phyloP scores from a whole-genome alignment of 2,888 invertebrate species.

The Amphiduros pacificus region DNA sequence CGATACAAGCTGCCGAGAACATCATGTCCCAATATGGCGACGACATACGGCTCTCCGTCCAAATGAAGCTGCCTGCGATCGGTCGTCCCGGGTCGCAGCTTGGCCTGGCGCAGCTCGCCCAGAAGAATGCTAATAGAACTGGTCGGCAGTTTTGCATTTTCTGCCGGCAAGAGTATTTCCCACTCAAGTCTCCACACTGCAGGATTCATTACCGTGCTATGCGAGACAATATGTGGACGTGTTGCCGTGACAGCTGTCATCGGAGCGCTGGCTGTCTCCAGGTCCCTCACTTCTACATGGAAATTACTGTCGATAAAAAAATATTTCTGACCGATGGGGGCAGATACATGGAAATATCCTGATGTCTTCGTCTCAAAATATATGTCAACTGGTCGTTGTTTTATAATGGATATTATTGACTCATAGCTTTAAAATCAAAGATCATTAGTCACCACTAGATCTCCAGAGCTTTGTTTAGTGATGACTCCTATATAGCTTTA shows the following conservation, averaged over 20 bases:
- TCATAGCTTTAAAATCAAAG: no score
- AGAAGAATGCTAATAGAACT: background rate
- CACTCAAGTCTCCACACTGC: constrained; percentile 21
- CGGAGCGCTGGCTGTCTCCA: constrained; percentile 29
- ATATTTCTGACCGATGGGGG: constrained; percentile 29
- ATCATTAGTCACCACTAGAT: no score
- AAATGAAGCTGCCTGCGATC: constrained; percentile 22
- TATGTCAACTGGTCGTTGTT: no score
- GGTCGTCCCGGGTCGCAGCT: constrained; percentile 16
- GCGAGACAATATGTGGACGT: constrained; percentile 28
- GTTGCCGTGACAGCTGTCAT: constrained; percentile 29
- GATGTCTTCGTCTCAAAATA: no score
- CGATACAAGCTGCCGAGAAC: constrained; percentile 12
- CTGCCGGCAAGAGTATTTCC: constrained; percentile 26
- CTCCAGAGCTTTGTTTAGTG: no score
- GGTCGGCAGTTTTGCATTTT: constrained; percentile 28
- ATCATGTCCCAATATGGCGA: constrained; percentile 1
- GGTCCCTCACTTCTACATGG: constrained; percentile 31
- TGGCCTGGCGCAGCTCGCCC: constrained; percentile 7
- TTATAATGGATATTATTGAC: no score
- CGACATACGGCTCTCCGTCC: background rate
- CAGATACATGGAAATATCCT: constrained; percentile 25
- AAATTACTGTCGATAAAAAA: constrained; percentile 27
- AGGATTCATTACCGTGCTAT: constrained; percentile 27
- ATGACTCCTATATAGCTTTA: no score